These are phyloP conservation scores for Oryctes rhinoceros DNA, from an alignment of 1,140 invertebrate species.

Conservation along the genomic window DNA sequence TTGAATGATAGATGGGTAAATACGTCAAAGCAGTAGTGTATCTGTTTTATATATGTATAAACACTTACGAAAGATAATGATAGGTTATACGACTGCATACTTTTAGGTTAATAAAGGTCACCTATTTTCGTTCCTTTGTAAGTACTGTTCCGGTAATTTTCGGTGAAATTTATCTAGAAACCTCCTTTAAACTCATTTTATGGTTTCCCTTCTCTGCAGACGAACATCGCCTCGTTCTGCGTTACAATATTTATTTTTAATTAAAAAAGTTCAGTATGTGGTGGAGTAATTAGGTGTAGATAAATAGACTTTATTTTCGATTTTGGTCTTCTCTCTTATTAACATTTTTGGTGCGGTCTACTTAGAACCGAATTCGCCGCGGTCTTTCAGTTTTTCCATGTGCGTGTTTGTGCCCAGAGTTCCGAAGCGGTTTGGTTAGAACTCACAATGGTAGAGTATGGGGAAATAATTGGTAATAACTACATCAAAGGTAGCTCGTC, in stretches of 20 bases:
- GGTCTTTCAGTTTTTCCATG: neutral
- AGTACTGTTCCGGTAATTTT: neutral
- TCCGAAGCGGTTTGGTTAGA: neutral
- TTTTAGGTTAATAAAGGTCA: neutral
- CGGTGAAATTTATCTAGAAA: neutral
- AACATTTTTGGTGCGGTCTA: neutral
- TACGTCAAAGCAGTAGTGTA: no score
- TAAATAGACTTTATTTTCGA: conserved; percentile 2
- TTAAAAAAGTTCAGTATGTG: conserved; percentile 4
- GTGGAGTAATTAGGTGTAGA: neutral
- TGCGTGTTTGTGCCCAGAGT: neutral
- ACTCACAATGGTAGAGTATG: neutral
- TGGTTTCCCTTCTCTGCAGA: neutral
- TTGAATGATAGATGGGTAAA: no score
- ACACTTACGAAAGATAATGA: neutral
- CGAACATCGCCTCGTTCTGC: neutral
- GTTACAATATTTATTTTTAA: conserved; percentile 5
- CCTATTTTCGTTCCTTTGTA: neutral
- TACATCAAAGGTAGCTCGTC: neutral
- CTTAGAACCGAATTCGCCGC: neutral
- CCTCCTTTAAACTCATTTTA: neutral
- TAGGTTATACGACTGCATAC: neutral
- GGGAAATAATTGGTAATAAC: neutral
- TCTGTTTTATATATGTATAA: no score
- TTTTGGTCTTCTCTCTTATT: neutral